These are phyloP conservation scores for Oxyura jamaicensis DNA, from an alignment of 2,113 vertebrate species.

Conservation along the genomic window DNA sequence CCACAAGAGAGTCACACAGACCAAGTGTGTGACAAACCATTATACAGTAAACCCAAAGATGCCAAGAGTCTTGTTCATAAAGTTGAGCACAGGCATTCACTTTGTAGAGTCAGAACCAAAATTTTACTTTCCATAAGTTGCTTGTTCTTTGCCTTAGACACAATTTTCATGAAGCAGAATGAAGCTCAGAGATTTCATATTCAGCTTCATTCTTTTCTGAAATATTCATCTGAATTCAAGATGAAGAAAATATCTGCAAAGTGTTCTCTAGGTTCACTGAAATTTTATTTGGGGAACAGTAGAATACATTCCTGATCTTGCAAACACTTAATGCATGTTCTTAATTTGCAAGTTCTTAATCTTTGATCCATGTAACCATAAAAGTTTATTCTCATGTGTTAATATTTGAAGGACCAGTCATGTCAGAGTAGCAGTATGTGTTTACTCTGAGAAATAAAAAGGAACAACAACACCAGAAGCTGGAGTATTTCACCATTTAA, in stretches of 20 bases:
- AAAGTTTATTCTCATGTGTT: constrained; percentile 46
- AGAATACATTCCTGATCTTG: constrained; percentile 12
- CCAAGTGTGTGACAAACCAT: constrained; percentile 2
- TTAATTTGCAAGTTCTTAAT: constrained; percentile 46
- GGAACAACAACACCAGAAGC: constrained; percentile 46
- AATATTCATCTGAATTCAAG: not conserved
- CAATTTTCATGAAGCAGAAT: not conserved
- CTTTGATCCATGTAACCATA: constrained; percentile 37
- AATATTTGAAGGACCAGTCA: constrained; percentile 42
- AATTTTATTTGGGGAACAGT: constrained; percentile 15
- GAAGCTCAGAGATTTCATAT: not conserved
- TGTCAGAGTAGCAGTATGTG: constrained; percentile 16
- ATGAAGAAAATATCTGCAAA: not conserved
- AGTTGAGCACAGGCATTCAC: not conserved
- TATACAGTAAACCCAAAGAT: not conserved
- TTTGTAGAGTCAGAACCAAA: not conserved
- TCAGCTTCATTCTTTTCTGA: not conserved
- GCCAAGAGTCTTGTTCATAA: constrained; percentile 3
- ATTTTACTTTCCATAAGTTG: constrained; percentile 10
- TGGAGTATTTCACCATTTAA: constrained; percentile 47
- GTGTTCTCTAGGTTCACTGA: not conserved
- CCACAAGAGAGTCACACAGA: not conserved
- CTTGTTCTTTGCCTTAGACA: not conserved
- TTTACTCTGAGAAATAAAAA: constrained; percentile 59
- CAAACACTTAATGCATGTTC: constrained; percentile 30